phyloP scores from a whole-genome alignment of 2,888 invertebrate species.

The Stenchaetothrips biformis region DNA sequence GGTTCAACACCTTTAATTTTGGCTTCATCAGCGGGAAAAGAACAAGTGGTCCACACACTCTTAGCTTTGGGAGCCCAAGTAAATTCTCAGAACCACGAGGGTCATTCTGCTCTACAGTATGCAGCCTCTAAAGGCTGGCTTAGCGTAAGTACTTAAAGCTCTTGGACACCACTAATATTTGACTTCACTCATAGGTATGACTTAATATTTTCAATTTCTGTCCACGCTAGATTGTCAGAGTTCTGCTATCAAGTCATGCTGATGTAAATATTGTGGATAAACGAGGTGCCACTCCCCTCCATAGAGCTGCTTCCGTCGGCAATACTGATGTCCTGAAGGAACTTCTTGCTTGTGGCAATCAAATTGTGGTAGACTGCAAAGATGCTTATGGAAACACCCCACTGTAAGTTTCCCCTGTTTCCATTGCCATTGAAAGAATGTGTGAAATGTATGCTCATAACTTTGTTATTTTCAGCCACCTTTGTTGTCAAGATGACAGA shows the following conservation, averaged over 20 bases:
- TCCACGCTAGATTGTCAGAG: constrained; percentile 57
- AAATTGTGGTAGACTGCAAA: constrained; percentile 51
- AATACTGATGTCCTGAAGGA: constrained; percentile 62
- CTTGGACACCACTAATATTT: constrained; percentile 26
- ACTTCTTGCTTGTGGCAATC: constrained; percentile 54
- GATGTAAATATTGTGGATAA: constrained; percentile 64
- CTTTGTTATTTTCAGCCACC: constrained; percentile 54
- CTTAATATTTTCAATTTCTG: constrained; percentile 34
- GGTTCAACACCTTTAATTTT: constrained; percentile 73
- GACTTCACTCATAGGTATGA: not conserved
- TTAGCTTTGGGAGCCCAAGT: constrained; percentile 65
- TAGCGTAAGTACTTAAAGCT: constrained; percentile 50
- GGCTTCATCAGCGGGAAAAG: constrained; percentile 71
- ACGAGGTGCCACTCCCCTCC: constrained; percentile 67
- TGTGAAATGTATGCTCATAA: not conserved
- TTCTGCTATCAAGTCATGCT: constrained; percentile 62
- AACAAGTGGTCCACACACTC: constrained; percentile 61
- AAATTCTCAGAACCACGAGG: constrained; percentile 64
- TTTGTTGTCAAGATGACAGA: constrained; percentile 76
- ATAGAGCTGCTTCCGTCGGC: constrained; percentile 75
- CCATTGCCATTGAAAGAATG: constrained; percentile 10
- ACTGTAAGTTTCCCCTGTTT: constrained; percentile 51
- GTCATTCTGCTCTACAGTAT: constrained; percentile 78
- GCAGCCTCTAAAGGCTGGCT: constrained; percentile 78
- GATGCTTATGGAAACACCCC: constrained; percentile 73